Evolutionary conservation across 2,888 invertebrate genomes (phyloP).

Genomic region (Podotricha telesiphe): DNA sequence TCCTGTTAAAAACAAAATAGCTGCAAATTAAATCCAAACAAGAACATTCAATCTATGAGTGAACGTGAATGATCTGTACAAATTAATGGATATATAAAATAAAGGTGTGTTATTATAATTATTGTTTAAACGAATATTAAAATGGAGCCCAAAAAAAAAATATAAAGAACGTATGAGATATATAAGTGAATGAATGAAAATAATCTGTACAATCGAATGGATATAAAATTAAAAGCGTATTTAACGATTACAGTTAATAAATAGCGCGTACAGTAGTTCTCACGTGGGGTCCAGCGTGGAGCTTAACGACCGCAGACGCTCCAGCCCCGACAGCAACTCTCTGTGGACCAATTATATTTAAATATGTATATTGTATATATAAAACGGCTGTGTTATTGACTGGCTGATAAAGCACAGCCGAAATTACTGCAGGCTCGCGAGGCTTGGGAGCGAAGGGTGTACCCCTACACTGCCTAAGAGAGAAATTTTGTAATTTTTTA

Average conservation of each 20-base stretch:
- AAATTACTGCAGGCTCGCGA: no score
- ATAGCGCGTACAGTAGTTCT: constrained; percentile 43
- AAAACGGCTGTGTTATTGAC: no score
- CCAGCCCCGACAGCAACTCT: constrained; percentile 71
- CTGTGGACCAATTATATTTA: constrained; percentile 53
- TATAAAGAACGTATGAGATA: not conserved
- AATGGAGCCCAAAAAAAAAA: not conserved
- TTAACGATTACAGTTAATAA: constrained; percentile 39
- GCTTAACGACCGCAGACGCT: constrained; percentile 68
- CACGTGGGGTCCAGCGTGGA: constrained; percentile 71
- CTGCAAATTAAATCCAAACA: not conserved
- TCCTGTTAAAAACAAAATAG: not conserved
- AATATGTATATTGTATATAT: no score
- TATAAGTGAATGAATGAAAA: not conserved
- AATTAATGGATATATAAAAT: not conserved
- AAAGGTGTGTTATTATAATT: not conserved
- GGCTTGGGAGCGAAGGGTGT: no score
- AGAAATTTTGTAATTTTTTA: no score
- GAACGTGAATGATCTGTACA: constrained; percentile 7
- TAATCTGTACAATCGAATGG: not conserved
- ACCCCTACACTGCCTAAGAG: no score
- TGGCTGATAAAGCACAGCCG: no score
- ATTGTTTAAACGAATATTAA: no score
- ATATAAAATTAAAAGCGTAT: constrained; percentile 17
- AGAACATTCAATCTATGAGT: not conserved